These are phyloP conservation scores for Leucosticte australis DNA, from an alignment of 2,113 vertebrate species.

Conservation along the genomic window DNA sequence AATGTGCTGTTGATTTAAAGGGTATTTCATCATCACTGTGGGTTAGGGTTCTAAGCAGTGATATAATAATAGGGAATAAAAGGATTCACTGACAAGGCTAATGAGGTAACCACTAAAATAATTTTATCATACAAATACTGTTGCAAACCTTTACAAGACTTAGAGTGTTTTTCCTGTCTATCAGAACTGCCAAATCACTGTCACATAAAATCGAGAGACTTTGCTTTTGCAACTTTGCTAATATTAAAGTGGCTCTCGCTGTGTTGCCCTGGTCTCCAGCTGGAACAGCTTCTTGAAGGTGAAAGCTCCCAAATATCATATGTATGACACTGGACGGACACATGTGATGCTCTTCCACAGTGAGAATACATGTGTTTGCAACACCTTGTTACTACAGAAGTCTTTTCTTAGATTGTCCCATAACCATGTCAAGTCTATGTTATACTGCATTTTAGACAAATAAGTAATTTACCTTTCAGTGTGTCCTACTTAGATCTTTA, in stretches of 20 bases:
- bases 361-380: neutral
- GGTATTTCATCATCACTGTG: neutral
- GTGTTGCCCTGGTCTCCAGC: too few species aligned
- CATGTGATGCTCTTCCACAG: rapidly evolving
- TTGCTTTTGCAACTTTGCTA: neutral
- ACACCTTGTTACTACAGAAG: neutral
- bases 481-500: too few species aligned
- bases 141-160: neutral
- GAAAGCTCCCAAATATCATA: neutral
- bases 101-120: neutral
- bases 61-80: neutral
- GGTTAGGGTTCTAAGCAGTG: neutral
- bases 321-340: neutral
- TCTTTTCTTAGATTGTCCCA: too few species aligned
- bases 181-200: neutral
- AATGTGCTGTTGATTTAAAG: neutral
- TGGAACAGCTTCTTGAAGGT: too few species aligned
- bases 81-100: neutral
- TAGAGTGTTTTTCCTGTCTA: rapidly evolving
- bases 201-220: too few species aligned
- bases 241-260: neutral
- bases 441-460: neutral
- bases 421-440: neutral
- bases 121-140: rapidly evolving
- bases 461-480: neutral